These are phyloP conservation scores for Promerops cafer DNA, from an alignment of 2,113 vertebrate genomes.

Conservation along the genomic window DNA sequence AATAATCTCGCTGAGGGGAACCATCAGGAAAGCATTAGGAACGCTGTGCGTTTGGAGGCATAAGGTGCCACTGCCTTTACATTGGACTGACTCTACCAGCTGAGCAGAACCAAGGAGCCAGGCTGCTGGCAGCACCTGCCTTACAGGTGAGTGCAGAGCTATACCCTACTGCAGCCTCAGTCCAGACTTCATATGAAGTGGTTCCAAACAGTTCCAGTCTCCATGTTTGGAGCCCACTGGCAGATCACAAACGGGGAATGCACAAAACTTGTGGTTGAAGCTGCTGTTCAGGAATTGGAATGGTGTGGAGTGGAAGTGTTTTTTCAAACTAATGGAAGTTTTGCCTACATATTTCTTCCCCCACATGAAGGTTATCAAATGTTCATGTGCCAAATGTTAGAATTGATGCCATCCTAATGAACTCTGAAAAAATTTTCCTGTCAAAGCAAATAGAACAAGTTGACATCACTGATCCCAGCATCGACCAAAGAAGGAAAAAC, in stretches of 20 bases:
- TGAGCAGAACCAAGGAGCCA: background rate
- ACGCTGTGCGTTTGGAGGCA: background rate
- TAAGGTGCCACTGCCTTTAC: background rate
- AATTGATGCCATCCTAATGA: constrained; percentile 69
- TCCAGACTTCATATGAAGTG: background rate
- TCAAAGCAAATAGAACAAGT: constrained; percentile 62
- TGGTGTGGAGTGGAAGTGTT: background rate
- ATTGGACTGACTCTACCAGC: too few relatives aligned
- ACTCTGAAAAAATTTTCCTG: constrained; percentile 69
- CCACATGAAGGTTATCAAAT: constrained; percentile 62
- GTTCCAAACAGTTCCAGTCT: background rate
- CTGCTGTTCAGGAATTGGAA: background rate
- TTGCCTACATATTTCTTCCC: constrained; percentile 62
- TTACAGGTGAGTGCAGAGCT: background rate
- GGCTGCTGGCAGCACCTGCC: background rate
- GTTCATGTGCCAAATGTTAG: constrained; percentile 55
- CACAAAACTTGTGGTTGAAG: background rate
- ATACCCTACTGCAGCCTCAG: background rate
- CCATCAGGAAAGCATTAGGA: background rate
- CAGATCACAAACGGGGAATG: background rate
- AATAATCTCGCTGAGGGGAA: background rate
- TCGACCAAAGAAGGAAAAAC: constrained; percentile 55
- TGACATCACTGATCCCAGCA: constrained; percentile 63
- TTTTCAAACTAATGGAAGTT: constrained; percentile 64
- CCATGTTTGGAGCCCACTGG: background rate